Base-by-base conservation (phyloP, 2,888 invertebrate species). In the Drosophila aldrichi region DNA sequence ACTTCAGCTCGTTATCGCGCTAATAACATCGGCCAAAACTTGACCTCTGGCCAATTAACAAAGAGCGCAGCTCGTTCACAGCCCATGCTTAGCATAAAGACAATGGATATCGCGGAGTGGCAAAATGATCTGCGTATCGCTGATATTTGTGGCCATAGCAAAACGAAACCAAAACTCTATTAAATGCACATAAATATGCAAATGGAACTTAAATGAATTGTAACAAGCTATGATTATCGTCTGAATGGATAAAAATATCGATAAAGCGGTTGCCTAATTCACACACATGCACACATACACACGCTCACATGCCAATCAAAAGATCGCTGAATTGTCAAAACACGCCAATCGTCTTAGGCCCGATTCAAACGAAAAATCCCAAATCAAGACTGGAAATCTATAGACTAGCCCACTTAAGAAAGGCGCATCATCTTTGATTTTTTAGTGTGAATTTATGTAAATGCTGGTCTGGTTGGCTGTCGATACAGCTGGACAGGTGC, bases 401-500 rank as follows among this genome's bases (percentile, higher is more conserved):
- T 70, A 55, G 55, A 32, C 36, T 63, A 63, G 63, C 63, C 41
- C 60, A 38, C 46, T 46, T 62, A 59, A 43, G 54, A 56, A 57
- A 57, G 62, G 70, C 62, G 71, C 61, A 44, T 49, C 63, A 40
- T 16, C 54, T 71, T 79, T 62, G 71, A 51, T 59, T 59, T 69
- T 77, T 68, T 75, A 89, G 88, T 90, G 86, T 88, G 80, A 91
- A 88, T 78, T 86, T 91, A 90, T 91, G 84, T 67, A 74, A 90
- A 29, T 25, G 25, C 1, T 29, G 29, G 29, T 8, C 8, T 29
- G 29, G 8, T 29, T 8, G 29, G 8, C 29, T 29, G 62, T 77
- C 46, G 62, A 79, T 78, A 74, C 41, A 38, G 77, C 58, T 79
- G 46, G 62, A 48, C 64, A 70, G 49, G 51, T 63, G 71, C 49